These are phyloP conservation scores for Apotomis turbidana DNA, from an alignment of 2,888 invertebrate species.

Conservation along the genomic window DNA sequence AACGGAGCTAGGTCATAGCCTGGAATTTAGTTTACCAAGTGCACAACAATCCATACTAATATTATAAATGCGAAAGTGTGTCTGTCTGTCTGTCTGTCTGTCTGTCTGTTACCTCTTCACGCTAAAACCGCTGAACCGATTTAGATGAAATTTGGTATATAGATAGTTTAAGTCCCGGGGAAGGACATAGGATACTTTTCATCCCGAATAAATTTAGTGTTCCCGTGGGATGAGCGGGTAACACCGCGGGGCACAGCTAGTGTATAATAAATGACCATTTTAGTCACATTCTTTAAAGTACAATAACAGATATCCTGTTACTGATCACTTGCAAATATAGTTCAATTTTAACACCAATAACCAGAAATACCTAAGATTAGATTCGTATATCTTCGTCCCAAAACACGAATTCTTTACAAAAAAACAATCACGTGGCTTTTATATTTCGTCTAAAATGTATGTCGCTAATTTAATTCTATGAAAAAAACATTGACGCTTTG, in stretches of 20 bases:
- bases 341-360: constrained; percentile 23
- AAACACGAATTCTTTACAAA: constrained; percentile 15
- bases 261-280: background rate
- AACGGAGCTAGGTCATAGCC: background rate
- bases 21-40: background rate
- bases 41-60: too few species aligned
- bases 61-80: too few species aligned
- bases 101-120: too few species aligned
- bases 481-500: constrained; percentile 44
- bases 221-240: too few species aligned
- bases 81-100: too few species aligned
- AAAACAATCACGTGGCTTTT: constrained; percentile 18
- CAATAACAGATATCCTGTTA: constrained; percentile 18
- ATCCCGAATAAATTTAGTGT: too few species aligned
- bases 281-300: constrained; percentile 18
- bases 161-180: too few species aligned
- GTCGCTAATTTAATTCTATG: constrained; percentile 44
- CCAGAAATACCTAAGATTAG: constrained; percentile 22
- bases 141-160: too few species aligned
- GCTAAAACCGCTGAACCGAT: too few species aligned
- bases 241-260: too few species aligned
- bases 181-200: too few species aligned
- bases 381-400: constrained; percentile 37
- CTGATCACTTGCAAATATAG: constrained; percentile 13
- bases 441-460: constrained; percentile 49